These are phyloP conservation scores for Malurus melanocephalus DNA, from an alignment of 2,113 vertebrate species.

Conservation along the genomic window DNA sequence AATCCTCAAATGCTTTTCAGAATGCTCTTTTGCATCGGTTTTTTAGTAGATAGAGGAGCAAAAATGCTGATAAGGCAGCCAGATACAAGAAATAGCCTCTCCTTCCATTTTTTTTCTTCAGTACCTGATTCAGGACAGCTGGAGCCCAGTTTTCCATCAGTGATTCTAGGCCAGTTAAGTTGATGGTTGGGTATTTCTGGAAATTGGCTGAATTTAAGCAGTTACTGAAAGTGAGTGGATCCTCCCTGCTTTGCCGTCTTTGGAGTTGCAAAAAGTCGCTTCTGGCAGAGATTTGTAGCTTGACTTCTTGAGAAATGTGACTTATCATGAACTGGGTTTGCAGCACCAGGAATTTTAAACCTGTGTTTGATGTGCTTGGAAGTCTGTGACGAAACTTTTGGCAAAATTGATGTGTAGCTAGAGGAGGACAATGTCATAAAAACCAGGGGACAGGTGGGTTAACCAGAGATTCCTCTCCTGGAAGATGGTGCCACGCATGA, in stretches of 20 bases:
- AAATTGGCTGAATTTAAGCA: background rate
- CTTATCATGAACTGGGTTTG: background rate
- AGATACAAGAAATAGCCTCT: background rate
- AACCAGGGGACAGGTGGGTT: background rate
- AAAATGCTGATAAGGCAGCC: background rate
- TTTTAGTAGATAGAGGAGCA: background rate
- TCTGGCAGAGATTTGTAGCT: background rate
- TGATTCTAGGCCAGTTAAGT: background rate
- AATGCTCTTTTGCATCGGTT: accelerated
- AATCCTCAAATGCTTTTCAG: background rate
- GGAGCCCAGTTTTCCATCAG: background rate
- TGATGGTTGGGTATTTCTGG: background rate
- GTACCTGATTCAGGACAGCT: background rate
- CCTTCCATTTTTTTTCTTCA: background rate
- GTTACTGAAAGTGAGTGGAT: background rate
- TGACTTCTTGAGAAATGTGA: background rate
- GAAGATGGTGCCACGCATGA: background rate
- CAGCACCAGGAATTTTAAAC: background rate
- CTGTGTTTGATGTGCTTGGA: background rate
- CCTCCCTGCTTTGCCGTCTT: background rate
- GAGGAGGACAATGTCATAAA: background rate
- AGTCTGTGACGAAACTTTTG: background rate
- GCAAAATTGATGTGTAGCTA: background rate
- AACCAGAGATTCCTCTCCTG: background rate
- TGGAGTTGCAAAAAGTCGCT: background rate